Base-by-base conservation (phyloP, 2,797 vertebrate species). In the Hirundo rustica region DNA sequence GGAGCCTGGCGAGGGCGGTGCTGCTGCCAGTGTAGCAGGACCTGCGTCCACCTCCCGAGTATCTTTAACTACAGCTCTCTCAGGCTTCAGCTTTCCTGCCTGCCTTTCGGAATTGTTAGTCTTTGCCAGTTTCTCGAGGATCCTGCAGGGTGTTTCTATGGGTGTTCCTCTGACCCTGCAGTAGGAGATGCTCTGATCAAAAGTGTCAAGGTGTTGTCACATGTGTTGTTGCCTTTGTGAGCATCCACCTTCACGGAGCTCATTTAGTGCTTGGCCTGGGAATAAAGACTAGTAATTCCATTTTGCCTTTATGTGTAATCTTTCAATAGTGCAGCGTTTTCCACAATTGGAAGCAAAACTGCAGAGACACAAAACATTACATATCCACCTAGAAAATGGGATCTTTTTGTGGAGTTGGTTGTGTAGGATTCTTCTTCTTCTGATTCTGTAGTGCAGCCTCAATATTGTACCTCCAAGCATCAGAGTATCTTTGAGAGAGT, bases 1-100 rank as follows among this genome's bases (percentile, higher is more conserved):
- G 42, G 22, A n/a, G 53, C 44, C 64, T 12, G 34, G 23, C 19
- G 0, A 30, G 68, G 50, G 32, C 61, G 58, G n/a, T 38, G 4
- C 68, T 57, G 58, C 58, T 38, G 32, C 0, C 42, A 14, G 0
- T 5, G 16, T 0, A 7, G n/a, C 77, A 61, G 32, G 7, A 6
- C 10, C 9, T 11, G 20, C 51, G 36, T 9, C 20, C 50, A 8
- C 16, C 60, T 61, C 73, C 55, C 23, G 2, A 1, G 2, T 3
- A 0, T 13, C n/a, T 16, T 10, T 23, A 18, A 8, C 30, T 38
- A 9, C 3, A 30, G 32, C 34, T 72, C 50, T 58, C 27, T 25
- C 17, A 10, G 2, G 2, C 62, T 36, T 38, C 66, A 7, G 17
- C 68, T 54, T 54, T 42, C 66, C 32, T 74, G 57, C 70, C 62